Evolutionary conservation across 35 echinoderm and acorn worm genomes (phyloP).

Genomic region (Heliocidaris tuberculata): DNA sequence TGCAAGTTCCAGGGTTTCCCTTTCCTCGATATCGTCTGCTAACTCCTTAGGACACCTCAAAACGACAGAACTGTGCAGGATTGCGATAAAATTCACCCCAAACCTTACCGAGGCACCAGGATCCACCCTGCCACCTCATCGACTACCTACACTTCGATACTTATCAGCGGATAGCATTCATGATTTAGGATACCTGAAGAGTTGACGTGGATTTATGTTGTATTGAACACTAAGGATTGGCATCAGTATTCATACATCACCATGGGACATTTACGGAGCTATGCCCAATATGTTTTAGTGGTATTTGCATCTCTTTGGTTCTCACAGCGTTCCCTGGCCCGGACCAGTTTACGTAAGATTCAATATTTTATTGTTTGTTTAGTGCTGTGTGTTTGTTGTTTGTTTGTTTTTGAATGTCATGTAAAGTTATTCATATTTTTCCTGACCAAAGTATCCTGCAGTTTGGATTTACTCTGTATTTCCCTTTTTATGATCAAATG

Average conservation of each 20-base stretch:
- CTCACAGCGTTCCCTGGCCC: background rate
- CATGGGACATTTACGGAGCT: conserved; percentile 38
- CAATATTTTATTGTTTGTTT: background rate
- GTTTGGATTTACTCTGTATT: background rate
- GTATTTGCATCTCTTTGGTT: conserved; percentile 40
- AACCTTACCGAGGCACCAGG: background rate
- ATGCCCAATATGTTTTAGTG: background rate
- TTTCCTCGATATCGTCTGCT: background rate
- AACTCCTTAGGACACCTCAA: background rate
- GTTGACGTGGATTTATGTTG: background rate
- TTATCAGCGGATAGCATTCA: background rate
- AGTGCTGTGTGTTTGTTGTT: background rate
- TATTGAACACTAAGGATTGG: background rate
- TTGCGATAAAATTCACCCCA: background rate
- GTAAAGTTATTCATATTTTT: background rate
- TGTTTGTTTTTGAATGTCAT: no score
- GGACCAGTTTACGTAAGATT: conserved; percentile 13
- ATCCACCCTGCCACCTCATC: background rate
- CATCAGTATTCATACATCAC: background rate
- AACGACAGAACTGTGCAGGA: background rate
- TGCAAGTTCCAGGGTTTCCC: background rate
- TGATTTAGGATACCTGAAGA: background rate
- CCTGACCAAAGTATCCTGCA: background rate
- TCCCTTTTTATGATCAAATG: background rate
- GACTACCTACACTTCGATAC: background rate